phyloP scores from a whole-genome alignment of 2,797 vertebrate genomes.

The Lacerta bilineata region DNA sequence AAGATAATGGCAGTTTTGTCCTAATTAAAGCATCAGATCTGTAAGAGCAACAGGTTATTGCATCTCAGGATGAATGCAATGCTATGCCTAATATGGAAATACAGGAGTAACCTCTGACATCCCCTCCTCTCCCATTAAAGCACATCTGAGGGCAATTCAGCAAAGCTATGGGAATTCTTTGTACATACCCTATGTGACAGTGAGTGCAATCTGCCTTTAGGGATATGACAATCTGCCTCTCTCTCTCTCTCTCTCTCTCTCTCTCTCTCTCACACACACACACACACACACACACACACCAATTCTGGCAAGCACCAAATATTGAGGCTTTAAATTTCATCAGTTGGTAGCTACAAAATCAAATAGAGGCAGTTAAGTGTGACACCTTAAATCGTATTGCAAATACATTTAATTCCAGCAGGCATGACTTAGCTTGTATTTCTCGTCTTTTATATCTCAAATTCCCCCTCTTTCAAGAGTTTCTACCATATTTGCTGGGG shows the following conservation, averaged over 20 bases:
- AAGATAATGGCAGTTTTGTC: not conserved
- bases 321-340: constrained; percentile 18
- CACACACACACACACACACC: too few species aligned
- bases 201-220: not conserved
- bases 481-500: not conserved
- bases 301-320: constrained; percentile 2
- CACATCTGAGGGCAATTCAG: not conserved
- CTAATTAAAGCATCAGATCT: not conserved
- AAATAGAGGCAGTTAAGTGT: constrained; percentile 17
- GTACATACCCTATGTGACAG: not conserved
- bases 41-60: not conserved
- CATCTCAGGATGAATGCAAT: not conserved
- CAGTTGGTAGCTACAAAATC: constrained; percentile 5
- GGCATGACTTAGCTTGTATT: not conserved
- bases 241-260: too few species aligned
- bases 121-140: not conserved
- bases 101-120: not conserved
- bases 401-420: constrained; percentile 18
- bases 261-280: too few species aligned
- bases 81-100: not conserved
- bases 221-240: rapidly evolving
- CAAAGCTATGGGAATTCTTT: rapidly evolving
- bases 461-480: not conserved
- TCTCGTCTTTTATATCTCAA: not conserved
- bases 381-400: not conserved